phyloP scores from a whole-genome alignment of 2,113 vertebrate species.

The Fregata magnificens region DNA sequence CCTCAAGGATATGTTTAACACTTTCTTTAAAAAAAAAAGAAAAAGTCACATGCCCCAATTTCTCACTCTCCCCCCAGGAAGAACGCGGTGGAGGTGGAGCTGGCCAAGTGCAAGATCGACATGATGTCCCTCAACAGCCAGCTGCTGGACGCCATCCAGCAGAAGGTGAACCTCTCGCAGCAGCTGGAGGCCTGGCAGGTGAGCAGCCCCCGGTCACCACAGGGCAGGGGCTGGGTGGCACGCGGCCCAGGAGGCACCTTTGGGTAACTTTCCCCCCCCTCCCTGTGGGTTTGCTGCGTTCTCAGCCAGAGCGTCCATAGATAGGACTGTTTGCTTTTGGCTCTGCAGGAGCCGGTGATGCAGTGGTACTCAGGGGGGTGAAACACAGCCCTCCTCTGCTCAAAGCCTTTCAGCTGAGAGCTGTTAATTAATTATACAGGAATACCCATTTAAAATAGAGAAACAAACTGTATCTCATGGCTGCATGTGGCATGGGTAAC shows the following conservation, averaged over 20 bases:
- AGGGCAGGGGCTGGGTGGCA: background rate
- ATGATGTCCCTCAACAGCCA: conserved; percentile 98
- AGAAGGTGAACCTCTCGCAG: conserved; percentile 97
- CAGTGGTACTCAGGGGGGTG: background rate
- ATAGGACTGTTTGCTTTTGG: background rate
- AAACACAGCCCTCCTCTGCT: background rate
- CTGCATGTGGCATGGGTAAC: background rate
- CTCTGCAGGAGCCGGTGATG: background rate
- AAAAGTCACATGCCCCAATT: background rate
- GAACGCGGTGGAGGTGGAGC: conserved; percentile 93
- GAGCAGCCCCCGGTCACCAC: background rate
- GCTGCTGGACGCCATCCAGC: conserved; percentile 96
- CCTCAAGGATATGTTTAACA: background rate
- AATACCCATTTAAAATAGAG: background rate
- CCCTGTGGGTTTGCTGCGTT: background rate
- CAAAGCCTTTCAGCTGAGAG: background rate
- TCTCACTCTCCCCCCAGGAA: conserved; percentile 77
- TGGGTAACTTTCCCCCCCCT: background rate
- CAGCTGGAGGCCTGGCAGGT: conserved; percentile 99
- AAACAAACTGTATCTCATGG: background rate
- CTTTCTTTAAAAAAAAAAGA: background rate
- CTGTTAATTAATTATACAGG: background rate
- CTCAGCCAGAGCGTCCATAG: background rate
- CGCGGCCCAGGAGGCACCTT: background rate
- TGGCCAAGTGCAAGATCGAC: conserved; percentile 95